Evolutionary conservation across 2,113 vertebrate species (phyloP).

Genomic region (Oncorhynchus kisutch): DNA sequence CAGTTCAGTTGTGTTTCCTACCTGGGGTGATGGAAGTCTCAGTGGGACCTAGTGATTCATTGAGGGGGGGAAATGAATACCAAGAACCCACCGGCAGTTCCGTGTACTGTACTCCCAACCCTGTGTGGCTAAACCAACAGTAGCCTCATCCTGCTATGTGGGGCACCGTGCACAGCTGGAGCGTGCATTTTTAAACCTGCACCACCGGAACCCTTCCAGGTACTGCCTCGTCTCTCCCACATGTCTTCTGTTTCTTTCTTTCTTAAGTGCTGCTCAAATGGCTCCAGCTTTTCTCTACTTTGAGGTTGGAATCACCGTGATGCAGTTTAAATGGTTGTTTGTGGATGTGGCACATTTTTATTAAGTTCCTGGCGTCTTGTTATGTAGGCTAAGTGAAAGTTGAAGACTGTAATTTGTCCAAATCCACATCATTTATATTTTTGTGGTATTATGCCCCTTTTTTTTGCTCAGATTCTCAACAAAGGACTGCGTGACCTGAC

Average conservation of each 20-base stretch:
- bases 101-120: conserved; percentile 31
- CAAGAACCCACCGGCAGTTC: conserved; percentile 44
- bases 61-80: conserved; percentile 38
- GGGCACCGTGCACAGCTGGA: conserved; percentile 21
- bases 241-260: conserved; percentile 15
- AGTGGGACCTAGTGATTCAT: conserved; percentile 7
- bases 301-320: neutral
- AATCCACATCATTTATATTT: neutral
- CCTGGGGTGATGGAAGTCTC: conserved; percentile 25
- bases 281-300: neutral
- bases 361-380: neutral
- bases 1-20: conserved; percentile 25
- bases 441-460: neutral
- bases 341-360: neutral
- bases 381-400: neutral
- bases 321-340: neutral
- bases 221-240: conserved; percentile 17
- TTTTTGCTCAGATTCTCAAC: neutral
- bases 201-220: conserved; percentile 20
- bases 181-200: conserved; percentile 24
- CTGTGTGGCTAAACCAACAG: conserved; percentile 42
- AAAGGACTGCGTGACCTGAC: too few relatives aligned
- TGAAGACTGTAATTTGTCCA: neutral
- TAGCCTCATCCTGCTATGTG: conserved; percentile 34
- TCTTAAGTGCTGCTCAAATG: neutral